Evolutionary conservation across 2,888 invertebrate genomes (phyloP).

Genomic region (Incurvaria masculella): DNA sequence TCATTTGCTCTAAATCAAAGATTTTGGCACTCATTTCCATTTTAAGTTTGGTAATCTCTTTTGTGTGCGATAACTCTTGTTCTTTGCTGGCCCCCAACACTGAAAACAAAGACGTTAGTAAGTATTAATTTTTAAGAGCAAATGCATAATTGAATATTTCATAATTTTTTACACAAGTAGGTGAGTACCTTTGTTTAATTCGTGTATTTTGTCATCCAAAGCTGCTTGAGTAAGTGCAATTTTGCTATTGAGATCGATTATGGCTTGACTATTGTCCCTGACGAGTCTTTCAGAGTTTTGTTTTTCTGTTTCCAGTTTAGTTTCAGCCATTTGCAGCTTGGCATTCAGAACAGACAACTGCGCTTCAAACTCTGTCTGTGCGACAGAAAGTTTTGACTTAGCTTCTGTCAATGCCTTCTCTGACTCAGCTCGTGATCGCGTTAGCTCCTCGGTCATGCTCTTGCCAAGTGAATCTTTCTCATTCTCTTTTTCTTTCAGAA

Average conservation of each 20-base stretch:
- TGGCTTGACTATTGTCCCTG: conserved; percentile 46
- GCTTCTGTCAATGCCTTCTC: conserved; percentile 49
- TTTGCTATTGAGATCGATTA: conserved; percentile 46
- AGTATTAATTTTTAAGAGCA: neutral
- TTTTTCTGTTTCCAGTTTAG: conserved; percentile 44
- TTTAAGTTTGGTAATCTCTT: conserved; percentile 51
- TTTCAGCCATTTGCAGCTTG: conserved; percentile 52
- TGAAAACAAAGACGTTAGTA: conserved; percentile 22
- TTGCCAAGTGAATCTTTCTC: conserved; percentile 51
- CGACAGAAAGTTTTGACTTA: conserved; percentile 65
- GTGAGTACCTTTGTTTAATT: conserved; percentile 45
- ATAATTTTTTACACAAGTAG: neutral
- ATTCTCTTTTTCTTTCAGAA: conserved; percentile 48
- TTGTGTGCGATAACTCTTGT: conserved; percentile 47
- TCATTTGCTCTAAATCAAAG: conserved; percentile 50
- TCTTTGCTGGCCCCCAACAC: conserved; percentile 45
- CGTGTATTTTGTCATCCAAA: conserved; percentile 49
- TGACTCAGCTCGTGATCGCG: conserved; percentile 45
- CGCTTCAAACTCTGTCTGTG: conserved; percentile 58
- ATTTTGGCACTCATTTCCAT: conserved; percentile 55
- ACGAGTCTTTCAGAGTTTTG: conserved; percentile 45
- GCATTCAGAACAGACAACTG: conserved; percentile 54
- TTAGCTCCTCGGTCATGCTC: conserved; percentile 47
- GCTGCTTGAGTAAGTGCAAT: conserved; percentile 45
- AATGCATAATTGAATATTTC: neutral